These are phyloP conservation scores for Rhincodon typus DNA, from an alignment of 2,797 vertebrate species.

Conservation along the genomic window DNA sequence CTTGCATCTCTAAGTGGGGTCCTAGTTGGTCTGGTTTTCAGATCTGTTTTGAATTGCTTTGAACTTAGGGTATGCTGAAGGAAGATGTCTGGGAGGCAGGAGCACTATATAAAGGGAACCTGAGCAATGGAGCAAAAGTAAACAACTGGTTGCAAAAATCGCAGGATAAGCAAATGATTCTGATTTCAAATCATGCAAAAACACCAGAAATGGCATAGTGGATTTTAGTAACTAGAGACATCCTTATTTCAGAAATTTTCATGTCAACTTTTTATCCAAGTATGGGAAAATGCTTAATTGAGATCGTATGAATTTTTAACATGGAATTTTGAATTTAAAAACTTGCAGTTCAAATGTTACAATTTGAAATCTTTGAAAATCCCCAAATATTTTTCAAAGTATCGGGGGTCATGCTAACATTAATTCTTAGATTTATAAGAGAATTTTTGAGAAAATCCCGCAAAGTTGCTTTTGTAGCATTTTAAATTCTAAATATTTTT, in stretches of 20 bases:
- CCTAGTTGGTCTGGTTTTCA: background rate
- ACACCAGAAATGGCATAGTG: background rate
- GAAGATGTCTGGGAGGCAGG: background rate
- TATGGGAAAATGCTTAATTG: background rate
- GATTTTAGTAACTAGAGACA: background rate
- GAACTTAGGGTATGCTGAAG: background rate
- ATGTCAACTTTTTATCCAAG: background rate
- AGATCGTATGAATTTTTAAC: background rate
- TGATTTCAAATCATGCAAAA: background rate
- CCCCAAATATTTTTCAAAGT: background rate
- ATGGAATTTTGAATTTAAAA: background rate
- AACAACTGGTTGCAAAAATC: background rate
- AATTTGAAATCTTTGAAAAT: background rate
- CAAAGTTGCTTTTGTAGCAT: background rate
- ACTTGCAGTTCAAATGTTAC: background rate
- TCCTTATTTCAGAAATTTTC: background rate
- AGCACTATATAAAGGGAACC: background rate
- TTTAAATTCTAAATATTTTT: background rate
- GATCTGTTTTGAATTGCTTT: background rate
- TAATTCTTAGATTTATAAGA: background rate
- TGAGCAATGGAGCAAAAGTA: background rate
- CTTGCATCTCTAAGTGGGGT: background rate
- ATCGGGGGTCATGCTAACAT: background rate
- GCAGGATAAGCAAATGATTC: background rate
- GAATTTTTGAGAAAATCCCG: background rate